A percentile compares a stretch with the other conserved stretches of the same genome.
These are phyloP conservation scores for Hipposideros larvatus DNA, from an alignment of 2,797 vertebrate species.

Conservation along the genomic window DNA sequence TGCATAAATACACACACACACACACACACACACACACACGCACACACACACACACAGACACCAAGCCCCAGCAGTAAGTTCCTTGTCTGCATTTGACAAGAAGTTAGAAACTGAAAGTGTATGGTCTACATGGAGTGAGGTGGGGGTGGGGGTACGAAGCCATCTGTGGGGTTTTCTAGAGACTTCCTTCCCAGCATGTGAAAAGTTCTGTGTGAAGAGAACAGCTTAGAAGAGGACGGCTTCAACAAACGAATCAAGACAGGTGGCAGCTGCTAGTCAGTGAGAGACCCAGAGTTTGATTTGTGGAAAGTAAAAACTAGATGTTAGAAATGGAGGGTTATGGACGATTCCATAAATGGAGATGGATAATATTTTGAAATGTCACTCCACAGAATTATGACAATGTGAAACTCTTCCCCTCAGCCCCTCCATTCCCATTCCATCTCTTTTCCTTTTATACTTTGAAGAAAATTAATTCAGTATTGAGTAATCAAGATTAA, in stretches of 20 bases:
- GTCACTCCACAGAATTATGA: background rate
- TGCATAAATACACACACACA: background rate
- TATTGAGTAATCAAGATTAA: background rate
- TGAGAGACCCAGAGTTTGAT: background rate
- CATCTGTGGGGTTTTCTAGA: slow-evolving; percentile 61
- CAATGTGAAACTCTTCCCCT: background rate
- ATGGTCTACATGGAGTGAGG: background rate
- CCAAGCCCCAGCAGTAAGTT: background rate
- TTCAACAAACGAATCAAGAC: background rate
- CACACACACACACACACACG: background rate
- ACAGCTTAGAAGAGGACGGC: background rate
- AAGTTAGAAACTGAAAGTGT: slow-evolving; percentile 57
- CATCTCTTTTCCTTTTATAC: slow-evolving; percentile 10
- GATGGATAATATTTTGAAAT: background rate
- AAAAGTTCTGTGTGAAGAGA: background rate
- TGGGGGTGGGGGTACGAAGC: background rate
- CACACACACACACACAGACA: background rate
- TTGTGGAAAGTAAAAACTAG: background rate
- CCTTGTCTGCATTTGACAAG: background rate
- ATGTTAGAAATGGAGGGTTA: background rate
- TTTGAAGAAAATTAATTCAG: background rate
- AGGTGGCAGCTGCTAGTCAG: background rate
- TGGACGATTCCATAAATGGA: background rate
- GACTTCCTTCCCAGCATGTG: slow-evolving; percentile 50
- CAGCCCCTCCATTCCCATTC: background rate